Conservation (phyloP, 2,888 invertebrate species). For the Odiellus spinosus region DNA sequence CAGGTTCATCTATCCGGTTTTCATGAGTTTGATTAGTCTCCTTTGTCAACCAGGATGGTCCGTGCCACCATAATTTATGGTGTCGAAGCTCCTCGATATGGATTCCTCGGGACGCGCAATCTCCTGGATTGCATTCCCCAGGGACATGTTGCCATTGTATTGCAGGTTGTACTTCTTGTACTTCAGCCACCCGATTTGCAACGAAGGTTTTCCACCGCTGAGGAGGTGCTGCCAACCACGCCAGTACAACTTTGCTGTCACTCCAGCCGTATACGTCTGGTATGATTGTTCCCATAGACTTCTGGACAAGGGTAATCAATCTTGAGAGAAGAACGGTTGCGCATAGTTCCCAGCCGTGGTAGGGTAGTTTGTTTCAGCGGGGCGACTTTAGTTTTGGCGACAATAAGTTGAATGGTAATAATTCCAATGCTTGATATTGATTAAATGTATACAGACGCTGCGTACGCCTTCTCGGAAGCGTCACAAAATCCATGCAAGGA, state of each 20-base stretch:
- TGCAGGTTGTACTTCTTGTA: constrained; percentile 12
- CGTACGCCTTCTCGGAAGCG: no score
- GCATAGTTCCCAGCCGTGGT: constrained; percentile 18
- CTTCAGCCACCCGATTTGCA: constrained; percentile 19
- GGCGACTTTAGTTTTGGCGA: constrained; percentile 18
- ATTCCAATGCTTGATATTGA: no score
- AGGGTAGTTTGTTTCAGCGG: constrained; percentile 19
- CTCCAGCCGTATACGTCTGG: constrained; percentile 11
- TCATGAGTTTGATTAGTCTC: neutral
- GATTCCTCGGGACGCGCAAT: constrained; percentile 22
- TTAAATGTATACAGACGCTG: no score
- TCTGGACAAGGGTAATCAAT: neutral
- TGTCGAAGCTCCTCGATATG: constrained; percentile 7
- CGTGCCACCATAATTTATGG: constrained; percentile 14
- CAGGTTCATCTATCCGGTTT: neutral
- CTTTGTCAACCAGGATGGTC: constrained; percentile 10
- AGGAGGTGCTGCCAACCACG: constrained; percentile 17
- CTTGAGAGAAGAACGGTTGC: constrained; percentile 9
- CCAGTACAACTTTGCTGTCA: constrained; percentile 17
- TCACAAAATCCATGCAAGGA: no score
- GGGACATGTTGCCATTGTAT: constrained; percentile 15
- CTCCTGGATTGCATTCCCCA: constrained; percentile 24
- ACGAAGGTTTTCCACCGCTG: constrained; percentile 22
- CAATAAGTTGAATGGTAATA: no score
- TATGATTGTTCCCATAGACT: neutral